Evolutionary conservation across 2,888 invertebrate genomes (phyloP).

Genomic region (Timandra comae): DNA sequence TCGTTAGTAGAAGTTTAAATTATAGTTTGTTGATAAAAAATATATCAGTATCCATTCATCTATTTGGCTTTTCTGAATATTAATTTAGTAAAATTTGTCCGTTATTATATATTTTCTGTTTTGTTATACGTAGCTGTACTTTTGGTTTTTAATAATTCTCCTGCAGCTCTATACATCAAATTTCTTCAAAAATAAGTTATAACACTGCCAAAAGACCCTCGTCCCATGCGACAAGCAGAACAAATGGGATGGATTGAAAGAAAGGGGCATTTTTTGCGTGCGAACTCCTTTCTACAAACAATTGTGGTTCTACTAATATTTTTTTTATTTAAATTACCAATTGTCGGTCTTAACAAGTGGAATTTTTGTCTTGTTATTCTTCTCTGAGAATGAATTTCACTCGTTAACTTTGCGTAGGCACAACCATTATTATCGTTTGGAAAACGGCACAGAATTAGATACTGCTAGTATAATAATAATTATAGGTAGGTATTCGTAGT

Average conservation of each 20-base stretch:
- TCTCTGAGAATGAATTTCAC: no score
- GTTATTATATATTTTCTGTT: no score
- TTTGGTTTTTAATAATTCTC: no score
- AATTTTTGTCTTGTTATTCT: constrained; percentile 3
- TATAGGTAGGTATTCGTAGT: constrained; percentile 2
- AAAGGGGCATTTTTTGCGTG: constrained; percentile 50
- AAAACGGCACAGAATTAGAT: constrained; percentile 10
- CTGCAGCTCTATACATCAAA: constrained; percentile 35
- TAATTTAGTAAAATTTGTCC: no score
- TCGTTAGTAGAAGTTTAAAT: no score
- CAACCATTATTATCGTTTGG: no score
- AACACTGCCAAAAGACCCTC: constrained; percentile 45
- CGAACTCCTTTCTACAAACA: constrained; percentile 40
- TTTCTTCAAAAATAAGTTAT: constrained; percentile 47
- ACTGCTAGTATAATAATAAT: constrained; percentile 1
- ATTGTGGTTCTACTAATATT: constrained; percentile 29
- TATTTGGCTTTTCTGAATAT: no score
- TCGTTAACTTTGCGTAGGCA: no score
- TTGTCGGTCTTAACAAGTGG: constrained; percentile 8
- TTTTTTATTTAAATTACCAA: constrained; percentile 19
- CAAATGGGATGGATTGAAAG: constrained; percentile 46
- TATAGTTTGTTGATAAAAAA: no score
- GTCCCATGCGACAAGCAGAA: constrained; percentile 38
- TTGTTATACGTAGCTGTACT: no score
- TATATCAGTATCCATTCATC: no score